A percentile compares a stretch with the other conserved stretches of the same genome.
These are phyloP conservation scores for Drosophila teissieri DNA, from an alignment of 1,140 invertebrate species.

Conservation along the genomic window DNA sequence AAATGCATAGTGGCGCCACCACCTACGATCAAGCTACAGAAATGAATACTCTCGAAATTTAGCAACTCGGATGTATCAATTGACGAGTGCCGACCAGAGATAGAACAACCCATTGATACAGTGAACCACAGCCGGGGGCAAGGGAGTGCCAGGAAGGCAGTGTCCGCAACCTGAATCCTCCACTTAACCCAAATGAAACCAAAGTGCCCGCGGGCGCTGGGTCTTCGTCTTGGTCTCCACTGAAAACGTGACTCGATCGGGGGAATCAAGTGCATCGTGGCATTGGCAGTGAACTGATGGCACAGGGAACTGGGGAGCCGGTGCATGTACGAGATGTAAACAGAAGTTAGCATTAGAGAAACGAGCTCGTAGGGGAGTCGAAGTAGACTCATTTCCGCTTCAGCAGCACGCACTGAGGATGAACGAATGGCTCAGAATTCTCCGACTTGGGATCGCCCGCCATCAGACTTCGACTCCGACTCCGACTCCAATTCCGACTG, in stretches of 20 bases:
- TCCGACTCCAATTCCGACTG: neutral
- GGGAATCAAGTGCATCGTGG: constrained; percentile 45
- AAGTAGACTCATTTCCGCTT: constrained; percentile 64
- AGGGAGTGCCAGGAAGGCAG: neutral
- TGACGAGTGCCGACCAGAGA: constrained; percentile 2
- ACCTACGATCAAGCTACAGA: too few relatives aligned
- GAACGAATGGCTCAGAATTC: constrained; percentile 75
- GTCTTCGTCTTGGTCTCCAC: neutral
- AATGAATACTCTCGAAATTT: neutral
- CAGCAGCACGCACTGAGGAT: constrained; percentile 71
- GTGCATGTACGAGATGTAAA: constrained; percentile 31
- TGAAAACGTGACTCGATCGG: constrained; percentile 57
- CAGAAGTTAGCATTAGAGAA: constrained; percentile 44
- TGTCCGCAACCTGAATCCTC: constrained; percentile 35
- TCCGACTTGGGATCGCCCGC: neutral
- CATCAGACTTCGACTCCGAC: neutral
- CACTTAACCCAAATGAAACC: constrained; percentile 48
- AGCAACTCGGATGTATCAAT: neutral
- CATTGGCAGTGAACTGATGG: constrained; percentile 17
- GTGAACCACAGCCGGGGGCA: constrained; percentile 40
- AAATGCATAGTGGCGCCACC: neutral
- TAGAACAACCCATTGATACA: constrained; percentile 15
- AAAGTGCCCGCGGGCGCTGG: constrained; percentile 38
- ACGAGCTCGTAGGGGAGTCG: constrained; percentile 25
- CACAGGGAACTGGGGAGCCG: constrained; percentile 1